phyloP scores from a whole-genome alignment of 1,140 invertebrate genomes.

The Steinernema feltiae region DNA sequence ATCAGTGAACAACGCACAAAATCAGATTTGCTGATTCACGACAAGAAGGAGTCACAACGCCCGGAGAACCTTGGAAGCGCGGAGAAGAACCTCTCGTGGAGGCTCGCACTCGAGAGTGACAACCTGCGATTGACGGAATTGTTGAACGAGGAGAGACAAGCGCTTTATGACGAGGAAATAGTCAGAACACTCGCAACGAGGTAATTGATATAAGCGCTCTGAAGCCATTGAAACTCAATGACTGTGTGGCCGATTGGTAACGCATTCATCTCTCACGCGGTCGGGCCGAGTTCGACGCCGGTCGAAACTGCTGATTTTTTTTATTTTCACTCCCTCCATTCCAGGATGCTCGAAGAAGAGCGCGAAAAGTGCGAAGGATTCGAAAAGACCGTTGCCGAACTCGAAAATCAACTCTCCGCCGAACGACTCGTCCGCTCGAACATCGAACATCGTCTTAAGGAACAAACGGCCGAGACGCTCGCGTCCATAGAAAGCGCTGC shows the following conservation, averaged over 20 bases:
- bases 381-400: constrained; percentile 13
- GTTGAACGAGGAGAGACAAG: constrained; percentile 20
- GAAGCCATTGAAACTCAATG: neutral
- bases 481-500: constrained; percentile 5
- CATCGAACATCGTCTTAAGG: neutral
- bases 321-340: neutral
- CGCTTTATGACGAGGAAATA: constrained; percentile 26
- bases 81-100: constrained; percentile 24
- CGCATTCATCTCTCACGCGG: no score
- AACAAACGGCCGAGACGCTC: neutral
- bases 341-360: constrained; percentile 28
- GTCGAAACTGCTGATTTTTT: neutral
- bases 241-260: neutral
- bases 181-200: constrained; percentile 22
- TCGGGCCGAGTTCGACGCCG: neutral
- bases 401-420: constrained; percentile 1
- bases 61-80: constrained; percentile 20
- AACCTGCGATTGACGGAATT: constrained; percentile 21
- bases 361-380: constrained; percentile 17
- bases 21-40: constrained; percentile 18
- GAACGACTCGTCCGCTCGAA: neutral
- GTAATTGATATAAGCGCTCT: neutral
- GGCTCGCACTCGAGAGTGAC: constrained; percentile 23
- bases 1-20: constrained; percentile 21
- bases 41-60: constrained; percentile 17